A percentile compares a stretch with the other conserved stretches of the same genome.
phyloP scores from a whole-genome alignment of 2,888 invertebrate species.

The Rambutsinella grinnellia region DNA sequence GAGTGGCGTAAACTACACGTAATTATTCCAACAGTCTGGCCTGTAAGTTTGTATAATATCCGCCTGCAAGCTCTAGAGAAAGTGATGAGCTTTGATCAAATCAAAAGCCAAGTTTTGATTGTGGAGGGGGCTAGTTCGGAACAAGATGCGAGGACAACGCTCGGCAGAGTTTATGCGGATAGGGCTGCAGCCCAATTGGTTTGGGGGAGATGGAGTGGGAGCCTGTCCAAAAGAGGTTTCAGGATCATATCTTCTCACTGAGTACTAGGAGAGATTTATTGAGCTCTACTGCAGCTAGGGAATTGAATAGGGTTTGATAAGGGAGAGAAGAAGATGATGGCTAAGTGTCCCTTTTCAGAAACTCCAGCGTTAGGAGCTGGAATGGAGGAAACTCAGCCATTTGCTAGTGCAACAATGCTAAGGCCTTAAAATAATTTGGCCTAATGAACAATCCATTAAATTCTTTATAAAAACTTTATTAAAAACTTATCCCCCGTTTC shows the following conservation, averaged over 20 bases:
- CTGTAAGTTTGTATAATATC: constrained; percentile 37
- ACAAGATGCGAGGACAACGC: constrained; percentile 33
- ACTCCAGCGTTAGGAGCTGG: too few relatives aligned
- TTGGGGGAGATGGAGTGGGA: constrained; percentile 21
- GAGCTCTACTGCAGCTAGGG: constrained; percentile 9
- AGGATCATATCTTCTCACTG: constrained; percentile 39
- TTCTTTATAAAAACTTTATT: too few relatives aligned
- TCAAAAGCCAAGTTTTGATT: constrained; percentile 35
- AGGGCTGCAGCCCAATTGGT: constrained; percentile 38
- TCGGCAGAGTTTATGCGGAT: constrained; percentile 42
- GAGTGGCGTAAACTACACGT: constrained; percentile 36
- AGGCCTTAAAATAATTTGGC: too few relatives aligned
- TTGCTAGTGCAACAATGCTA: too few relatives aligned
- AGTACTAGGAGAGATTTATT: constrained; percentile 33
- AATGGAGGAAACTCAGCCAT: too few relatives aligned
- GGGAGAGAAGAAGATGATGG: too few relatives aligned
- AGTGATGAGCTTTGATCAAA: constrained; percentile 39
- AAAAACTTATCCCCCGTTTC: too few relatives aligned
- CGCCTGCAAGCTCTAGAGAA: constrained; percentile 37
- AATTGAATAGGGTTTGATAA: too few relatives aligned
- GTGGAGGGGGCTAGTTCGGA: constrained; percentile 31
- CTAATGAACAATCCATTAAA: too few relatives aligned
- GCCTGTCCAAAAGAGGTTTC: background rate
- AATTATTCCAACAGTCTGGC: constrained; percentile 50
- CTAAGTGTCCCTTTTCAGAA: too few relatives aligned